phyloP scores from a whole-genome alignment of 1,140 invertebrate genomes.

The Liolophura sinensis region DNA sequence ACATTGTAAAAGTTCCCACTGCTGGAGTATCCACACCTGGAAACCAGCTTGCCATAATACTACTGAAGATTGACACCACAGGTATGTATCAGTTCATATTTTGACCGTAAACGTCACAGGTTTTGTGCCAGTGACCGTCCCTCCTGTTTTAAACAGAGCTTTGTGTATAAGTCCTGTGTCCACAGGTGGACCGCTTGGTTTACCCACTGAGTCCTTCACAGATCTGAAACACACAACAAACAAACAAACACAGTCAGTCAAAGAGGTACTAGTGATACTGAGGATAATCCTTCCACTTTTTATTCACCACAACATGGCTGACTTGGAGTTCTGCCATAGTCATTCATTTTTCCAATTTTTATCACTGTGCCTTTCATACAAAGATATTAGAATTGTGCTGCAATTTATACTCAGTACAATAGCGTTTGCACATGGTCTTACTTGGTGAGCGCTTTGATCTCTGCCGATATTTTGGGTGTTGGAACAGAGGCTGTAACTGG shows the following conservation, averaged over 20 bases:
- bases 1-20: too few relatives aligned
- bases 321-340: too few relatives aligned
- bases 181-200: conserved; percentile 14
- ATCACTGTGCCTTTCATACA: too few relatives aligned
- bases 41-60: conserved; percentile 6
- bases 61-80: conserved; percentile 1
- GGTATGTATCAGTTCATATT: conserved; percentile 21
- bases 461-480: too few relatives aligned
- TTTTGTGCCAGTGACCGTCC: conserved; percentile 14
- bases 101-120: conserved; percentile 50
- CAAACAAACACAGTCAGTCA: conserved; percentile 3
- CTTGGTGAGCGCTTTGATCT: too few relatives aligned
- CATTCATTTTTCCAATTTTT: too few relatives aligned
- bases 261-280: too few relatives aligned
- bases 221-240: conserved; percentile 14
- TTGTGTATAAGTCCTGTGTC: conserved; percentile 41
- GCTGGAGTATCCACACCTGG: not conserved
- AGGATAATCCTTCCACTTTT: too few relatives aligned
- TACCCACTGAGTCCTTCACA: conserved; percentile 11
- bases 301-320: too few relatives aligned
- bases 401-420: not conserved
- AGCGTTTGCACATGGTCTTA: too few relatives aligned
- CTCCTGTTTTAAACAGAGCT: conserved; percentile 46
- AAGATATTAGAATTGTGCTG: not conserved
- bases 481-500: conserved; percentile 22